A percentile compares a stretch with the other conserved stretches of the same genome.
Conservation (phyloP, 2,888 invertebrate genomes). For the Plutella xylostella region DNA sequence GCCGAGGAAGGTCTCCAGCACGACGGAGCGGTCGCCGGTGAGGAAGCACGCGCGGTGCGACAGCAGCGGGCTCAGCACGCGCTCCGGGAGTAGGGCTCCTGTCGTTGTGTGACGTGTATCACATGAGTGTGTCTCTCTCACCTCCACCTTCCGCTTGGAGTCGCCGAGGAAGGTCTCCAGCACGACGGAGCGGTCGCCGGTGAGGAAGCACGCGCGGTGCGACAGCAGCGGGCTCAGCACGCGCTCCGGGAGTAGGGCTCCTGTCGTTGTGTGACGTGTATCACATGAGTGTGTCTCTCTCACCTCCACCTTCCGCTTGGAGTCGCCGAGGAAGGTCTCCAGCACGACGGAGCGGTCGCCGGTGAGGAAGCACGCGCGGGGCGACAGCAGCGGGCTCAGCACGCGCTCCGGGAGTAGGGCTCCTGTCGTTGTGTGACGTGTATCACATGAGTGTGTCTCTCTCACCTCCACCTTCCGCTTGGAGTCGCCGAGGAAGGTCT, state of each 20-base stretch:
- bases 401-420: slow-evolving; percentile 92
- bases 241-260: slow-evolving; percentile 93
- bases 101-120: too few species aligned
- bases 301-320: slow-evolving; percentile 88
- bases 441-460: too few species aligned
- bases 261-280: too few species aligned
- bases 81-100: slow-evolving; percentile 94
- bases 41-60: slow-evolving; percentile 89
- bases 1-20: slow-evolving; percentile 92
- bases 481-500: slow-evolving; percentile 91
- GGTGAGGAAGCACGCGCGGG: slow-evolving; percentile 87
- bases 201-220: slow-evolving; percentile 88
- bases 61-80: slow-evolving; percentile 87
- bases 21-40: slow-evolving; percentile 87
- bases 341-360: slow-evolving; percentile 90
- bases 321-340: slow-evolving; percentile 92
- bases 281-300: too few species aligned
- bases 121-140: too few species aligned
- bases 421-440: too few species aligned
- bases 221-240: slow-evolving; percentile 88
- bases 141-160: slow-evolving; percentile 88
- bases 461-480: slow-evolving; percentile 86
- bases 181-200: slow-evolving; percentile 88
- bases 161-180: slow-evolving; percentile 93
- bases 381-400: slow-evolving; percentile 86